Evolutionary conservation across 2,113 vertebrate genomes (phyloP), one percentile per base, ranked within the genome.

Genomic region (Aphelocoma coerulescens): DNA sequence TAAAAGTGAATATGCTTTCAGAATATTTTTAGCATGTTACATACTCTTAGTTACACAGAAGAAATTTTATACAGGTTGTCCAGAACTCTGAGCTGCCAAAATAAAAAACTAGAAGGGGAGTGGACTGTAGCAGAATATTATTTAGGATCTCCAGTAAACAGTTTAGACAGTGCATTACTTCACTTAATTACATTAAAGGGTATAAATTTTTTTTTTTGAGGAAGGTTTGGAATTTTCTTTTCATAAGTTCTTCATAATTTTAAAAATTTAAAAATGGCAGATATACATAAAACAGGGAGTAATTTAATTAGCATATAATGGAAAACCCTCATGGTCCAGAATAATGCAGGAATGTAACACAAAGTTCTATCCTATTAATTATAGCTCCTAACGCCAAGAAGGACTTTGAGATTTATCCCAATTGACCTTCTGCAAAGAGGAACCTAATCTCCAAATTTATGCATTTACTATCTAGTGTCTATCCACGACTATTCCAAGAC

Each of bases 11-110:
- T 77, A n/a, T 30, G 7, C 1, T 58, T 85, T 44, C 27, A 28
- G 32, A 17, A 30, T 94, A 94, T 92, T 94, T 97, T 94, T 92
- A 96, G 19, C 23, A 51, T 26, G 11, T 46, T 86, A 23, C 16
- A 33, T 81, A 44, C 28, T n/a, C 51, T 76, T 87, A 93, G 85
- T 89, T 77, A 74, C n/a, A 76, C 3, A 68, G 41, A 58, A 91
- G 12, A 73, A 55, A 57, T 37, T 69, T 71, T 83, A 49, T 44
- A 44, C 26, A 75, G 19, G 11, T 62, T 61, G 21, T 37, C 32
- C 37, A 55, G 43, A 82, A 27, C 16, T 85, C 32, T 62, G 30
- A 93, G 44, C 26, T 65, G 30, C 26, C 52, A 77, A 94, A 72
- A 16, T 23, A 5, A 8, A 48, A 54, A 81, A 48, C 16, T 58